A percentile compares a stretch with the other conserved stretches of the same genome.
phyloP scores from a whole-genome alignment of 2,797 vertebrate species.

The Onychomys leucogaster region DNA sequence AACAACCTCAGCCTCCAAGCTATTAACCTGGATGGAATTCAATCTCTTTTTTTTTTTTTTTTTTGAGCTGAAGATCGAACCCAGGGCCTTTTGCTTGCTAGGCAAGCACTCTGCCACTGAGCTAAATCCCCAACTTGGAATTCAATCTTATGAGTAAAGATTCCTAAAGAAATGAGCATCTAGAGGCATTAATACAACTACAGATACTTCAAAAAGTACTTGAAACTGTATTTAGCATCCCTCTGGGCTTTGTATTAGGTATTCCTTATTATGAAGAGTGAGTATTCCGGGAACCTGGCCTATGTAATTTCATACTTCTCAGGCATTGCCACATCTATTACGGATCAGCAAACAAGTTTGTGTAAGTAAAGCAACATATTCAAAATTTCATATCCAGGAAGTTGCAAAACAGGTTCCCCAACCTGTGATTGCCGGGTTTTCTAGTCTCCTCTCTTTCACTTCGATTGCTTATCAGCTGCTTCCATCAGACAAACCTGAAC shows the following conservation, averaged over 20 bases:
- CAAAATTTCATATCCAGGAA: background rate
- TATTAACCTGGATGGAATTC: background rate
- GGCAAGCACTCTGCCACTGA: too few relatives aligned
- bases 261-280: background rate
- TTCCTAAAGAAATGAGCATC: background rate
- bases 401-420: background rate
- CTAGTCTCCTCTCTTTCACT: background rate
- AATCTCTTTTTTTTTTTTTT: too few relatives aligned
- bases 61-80: too few relatives aligned
- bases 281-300: too few relatives aligned
- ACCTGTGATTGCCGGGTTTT: background rate
- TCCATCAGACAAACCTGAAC: background rate
- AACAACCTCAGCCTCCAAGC: background rate
- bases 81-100: too few relatives aligned
- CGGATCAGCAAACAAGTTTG: background rate
- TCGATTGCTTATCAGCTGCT: background rate
- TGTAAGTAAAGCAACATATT: background rate
- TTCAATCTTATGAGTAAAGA: slow-evolving; percentile 2
- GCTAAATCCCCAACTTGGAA: too few relatives aligned
- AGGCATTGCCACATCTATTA: background rate
- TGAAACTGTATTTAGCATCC: background rate
- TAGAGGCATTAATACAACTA: background rate
- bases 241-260: background rate
- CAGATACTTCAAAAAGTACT: background rate
- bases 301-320: background rate